Evolutionary conservation across 37 sponge, comb jelly and placozoan genomes (phyloP).

Genomic region (Spongilla lacustris): DNA sequence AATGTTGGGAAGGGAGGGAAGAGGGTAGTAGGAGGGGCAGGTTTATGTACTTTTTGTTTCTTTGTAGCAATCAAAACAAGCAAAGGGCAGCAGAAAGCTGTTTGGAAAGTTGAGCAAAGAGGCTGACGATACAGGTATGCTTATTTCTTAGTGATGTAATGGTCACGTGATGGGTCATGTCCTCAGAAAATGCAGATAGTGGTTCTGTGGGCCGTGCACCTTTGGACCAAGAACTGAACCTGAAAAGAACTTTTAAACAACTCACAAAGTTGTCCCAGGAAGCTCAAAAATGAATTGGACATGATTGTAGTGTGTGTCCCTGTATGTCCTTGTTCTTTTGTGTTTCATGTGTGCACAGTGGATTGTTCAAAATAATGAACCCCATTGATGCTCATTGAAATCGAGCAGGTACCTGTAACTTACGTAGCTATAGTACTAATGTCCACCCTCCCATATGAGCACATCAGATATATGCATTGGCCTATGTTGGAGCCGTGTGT

Average conservation of each 20-base stretch:
- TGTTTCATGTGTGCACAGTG: not conserved
- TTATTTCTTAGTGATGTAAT: not conserved
- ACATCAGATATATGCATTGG: no score
- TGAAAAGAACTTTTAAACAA: slow-evolving; percentile 34
- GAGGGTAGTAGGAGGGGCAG: no score
- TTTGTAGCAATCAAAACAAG: not conserved
- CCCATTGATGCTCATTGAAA: not conserved
- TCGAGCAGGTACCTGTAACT: not conserved
- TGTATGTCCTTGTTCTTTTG: not conserved
- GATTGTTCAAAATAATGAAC: not conserved
- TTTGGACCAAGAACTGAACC: slow-evolving; percentile 29
- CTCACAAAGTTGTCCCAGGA: slow-evolving; percentile 45
- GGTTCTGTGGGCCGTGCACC: not conserved
- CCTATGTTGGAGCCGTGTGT: no score
- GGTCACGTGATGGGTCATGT: not conserved
- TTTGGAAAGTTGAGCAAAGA: slow-evolving; percentile 29
- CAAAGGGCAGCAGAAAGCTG: slow-evolving; percentile 24
- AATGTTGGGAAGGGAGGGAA: not conserved
- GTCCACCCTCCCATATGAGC: no score
- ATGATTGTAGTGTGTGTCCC: not conserved
- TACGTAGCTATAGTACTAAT: no score
- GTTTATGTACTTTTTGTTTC: not conserved
- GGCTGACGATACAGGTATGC: slow-evolving; percentile 21
- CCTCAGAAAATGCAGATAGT: not conserved
- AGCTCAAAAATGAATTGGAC: slow-evolving; percentile 19